Base-by-base conservation (phyloP, 92 coral and sea anemone species). In the Palythoa caribaeorum region DNA sequence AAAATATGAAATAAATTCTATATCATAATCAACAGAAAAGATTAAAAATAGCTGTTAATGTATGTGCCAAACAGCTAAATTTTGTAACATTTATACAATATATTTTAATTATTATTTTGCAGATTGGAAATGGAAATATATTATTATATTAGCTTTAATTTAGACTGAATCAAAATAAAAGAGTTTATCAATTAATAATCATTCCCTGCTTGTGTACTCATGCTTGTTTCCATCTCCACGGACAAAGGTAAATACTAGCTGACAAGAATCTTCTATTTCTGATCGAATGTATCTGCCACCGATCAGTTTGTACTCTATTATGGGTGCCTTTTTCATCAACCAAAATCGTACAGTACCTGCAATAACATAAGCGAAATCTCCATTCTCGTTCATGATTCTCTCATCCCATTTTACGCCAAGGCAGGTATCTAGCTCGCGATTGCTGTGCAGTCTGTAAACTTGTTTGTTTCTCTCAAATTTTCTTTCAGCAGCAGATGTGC, bases 391-490 rank as follows among this genome's bases (percentile, higher is more conserved):
- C 55, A 89, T 65, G 12, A 92, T 92, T 8, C 89, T 60, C 70
- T 88, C 92, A 36, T 92, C 85, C 94, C 92, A 89, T 60, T 85
- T 89, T 16, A 52, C 71, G 38, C 95, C 95, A 13, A 90, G 88
- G 63, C 66, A 70, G 38, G 17, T 63, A 63, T 92, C 90, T 35
- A 90, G 90, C 21, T 60, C 59, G 47, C 88, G 63, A 79, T 85
- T 88, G 51, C 57, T 15, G 21, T 19, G 16, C n/a, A 85, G 36
- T n/a, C 54, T 1, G 77, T 84, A 85, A 13, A 92, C 71, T 51
- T 51, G 55, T 51, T 51, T 51, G 10, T 6, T 92, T 8, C 89
- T 59, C 59, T 88, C 90, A 35, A 54, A 9, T 3, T 57, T 12
- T 57, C 16, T 63, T 63, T 63, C 71, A 20, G 71, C 21, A 16